Conservation (phyloP, 2,797 vertebrate species). For the Okamejei kenojei region DNA sequence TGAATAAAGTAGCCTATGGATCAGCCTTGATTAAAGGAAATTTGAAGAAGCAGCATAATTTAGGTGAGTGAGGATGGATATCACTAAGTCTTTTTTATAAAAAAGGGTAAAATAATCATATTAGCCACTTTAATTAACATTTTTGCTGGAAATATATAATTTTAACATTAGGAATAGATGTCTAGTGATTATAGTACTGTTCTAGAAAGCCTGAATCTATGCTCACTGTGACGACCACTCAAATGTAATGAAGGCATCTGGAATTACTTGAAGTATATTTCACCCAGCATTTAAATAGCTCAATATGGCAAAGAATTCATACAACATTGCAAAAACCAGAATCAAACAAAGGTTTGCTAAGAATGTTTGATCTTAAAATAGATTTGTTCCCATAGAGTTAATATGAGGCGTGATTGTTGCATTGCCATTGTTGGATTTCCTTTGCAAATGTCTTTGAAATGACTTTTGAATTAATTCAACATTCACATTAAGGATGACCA, state of each 20-base stretch:
- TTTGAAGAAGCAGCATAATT: not conserved
- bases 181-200: not conserved
- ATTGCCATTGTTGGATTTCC: not conserved
- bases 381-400: not conserved
- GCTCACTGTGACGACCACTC: not conserved
- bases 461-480: not conserved
- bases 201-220: not conserved
- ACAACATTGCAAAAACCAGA: not conserved
- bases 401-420: not conserved
- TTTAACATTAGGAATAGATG: not conserved
- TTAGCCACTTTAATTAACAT: not conserved
- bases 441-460: not conserved
- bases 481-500: not conserved
- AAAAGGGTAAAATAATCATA: not conserved
- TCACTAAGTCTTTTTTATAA: not conserved
- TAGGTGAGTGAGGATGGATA: not conserved
- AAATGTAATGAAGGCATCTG: not conserved
- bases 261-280: not conserved
- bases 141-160: not conserved
- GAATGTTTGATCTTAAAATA: constrained; percentile 26
- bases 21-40: not conserved
- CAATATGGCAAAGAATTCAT: not conserved
- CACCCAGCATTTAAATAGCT: not conserved
- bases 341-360: not conserved
- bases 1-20: not conserved